Conservation (phyloP, 64 coral and sea anemone genomes). For the Pocillopora verrucosa region DNA sequence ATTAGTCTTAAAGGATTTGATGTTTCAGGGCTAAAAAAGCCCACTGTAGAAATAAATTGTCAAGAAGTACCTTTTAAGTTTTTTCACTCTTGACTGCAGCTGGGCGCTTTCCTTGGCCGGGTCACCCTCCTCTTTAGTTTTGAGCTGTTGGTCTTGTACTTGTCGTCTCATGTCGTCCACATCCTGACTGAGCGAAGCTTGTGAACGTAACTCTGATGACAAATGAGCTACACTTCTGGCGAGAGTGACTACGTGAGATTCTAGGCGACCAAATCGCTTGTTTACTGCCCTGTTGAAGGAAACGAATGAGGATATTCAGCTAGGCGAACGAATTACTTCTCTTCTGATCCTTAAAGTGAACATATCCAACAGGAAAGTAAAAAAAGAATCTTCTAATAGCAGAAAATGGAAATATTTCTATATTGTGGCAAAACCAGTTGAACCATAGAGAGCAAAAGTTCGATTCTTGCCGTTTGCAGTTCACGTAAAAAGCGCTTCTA, state of each 20-base stretch:
- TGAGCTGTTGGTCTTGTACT: conserved; percentile 46
- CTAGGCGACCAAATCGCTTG: conserved; percentile 82
- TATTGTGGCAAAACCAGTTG: no score
- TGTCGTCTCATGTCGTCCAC: conserved; percentile 83
- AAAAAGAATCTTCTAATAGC: no score
- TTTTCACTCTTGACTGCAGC: conserved; percentile 70
- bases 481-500: no score
- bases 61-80: conserved; percentile 83
- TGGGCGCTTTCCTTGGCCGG: conserved; percentile 46
- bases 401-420: no score
- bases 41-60: not conserved
- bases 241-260: conserved; percentile 92
- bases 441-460: no score
- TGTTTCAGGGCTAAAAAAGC: no score
- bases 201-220: conserved; percentile 91
- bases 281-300: conserved; percentile 73
- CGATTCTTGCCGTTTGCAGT: no score
- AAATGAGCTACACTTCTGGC: conserved; percentile 92
- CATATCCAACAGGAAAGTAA: no score
- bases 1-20: no score
- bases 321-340: no score
- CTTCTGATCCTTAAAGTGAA: no score
- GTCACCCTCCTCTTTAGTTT: not conserved
- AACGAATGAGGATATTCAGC: not conserved
- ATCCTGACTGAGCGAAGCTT: conserved; percentile 77